Evolutionary conservation across 2,888 invertebrate species (phyloP).

Genomic region (Agrochola circellaris): DNA sequence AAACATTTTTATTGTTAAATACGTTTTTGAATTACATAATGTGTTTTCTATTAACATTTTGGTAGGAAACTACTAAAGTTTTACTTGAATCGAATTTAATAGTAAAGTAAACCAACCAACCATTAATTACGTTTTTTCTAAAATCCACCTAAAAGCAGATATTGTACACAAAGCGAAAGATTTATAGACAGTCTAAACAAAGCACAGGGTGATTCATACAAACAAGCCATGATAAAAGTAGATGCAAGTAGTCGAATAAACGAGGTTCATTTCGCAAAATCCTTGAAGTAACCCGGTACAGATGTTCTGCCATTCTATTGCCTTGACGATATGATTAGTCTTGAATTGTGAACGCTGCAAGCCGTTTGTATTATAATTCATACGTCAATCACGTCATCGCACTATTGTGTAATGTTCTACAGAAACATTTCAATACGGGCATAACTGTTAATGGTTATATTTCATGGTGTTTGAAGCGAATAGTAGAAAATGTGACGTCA

Average conservation of each 20-base stretch:
- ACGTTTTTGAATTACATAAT: background rate
- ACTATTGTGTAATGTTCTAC: conserved; percentile 59
- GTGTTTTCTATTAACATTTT: background rate
- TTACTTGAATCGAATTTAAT: background rate
- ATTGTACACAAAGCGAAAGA: conserved; percentile 33
- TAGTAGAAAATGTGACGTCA: conserved; percentile 38
- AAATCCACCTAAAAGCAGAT: conserved; percentile 15
- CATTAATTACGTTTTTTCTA: conserved; percentile 9
- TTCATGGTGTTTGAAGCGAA: conserved; percentile 41
- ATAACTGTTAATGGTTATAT: conserved; percentile 41
- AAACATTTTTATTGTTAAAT: background rate
- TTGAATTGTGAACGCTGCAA: conserved; percentile 71
- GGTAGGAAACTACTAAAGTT: background rate
- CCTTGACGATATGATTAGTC: conserved; percentile 83
- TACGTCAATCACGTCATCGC: conserved; percentile 70
- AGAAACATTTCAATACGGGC: conserved; percentile 47
- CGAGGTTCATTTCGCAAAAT: conserved; percentile 72
- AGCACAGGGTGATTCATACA: conserved; percentile 48
- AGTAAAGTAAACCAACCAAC: background rate
- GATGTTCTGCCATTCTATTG: conserved; percentile 78
- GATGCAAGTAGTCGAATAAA: conserved; percentile 39
- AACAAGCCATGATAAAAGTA: conserved; percentile 47
- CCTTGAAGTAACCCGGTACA: conserved; percentile 71
- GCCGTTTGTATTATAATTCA: conserved; percentile 57
- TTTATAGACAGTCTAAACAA: conserved; percentile 39